A percentile compares a stretch with the other conserved stretches of the same genome.
phyloP scores from a whole-genome alignment of 2,113 vertebrate species.

The Notothenia rossii region DNA sequence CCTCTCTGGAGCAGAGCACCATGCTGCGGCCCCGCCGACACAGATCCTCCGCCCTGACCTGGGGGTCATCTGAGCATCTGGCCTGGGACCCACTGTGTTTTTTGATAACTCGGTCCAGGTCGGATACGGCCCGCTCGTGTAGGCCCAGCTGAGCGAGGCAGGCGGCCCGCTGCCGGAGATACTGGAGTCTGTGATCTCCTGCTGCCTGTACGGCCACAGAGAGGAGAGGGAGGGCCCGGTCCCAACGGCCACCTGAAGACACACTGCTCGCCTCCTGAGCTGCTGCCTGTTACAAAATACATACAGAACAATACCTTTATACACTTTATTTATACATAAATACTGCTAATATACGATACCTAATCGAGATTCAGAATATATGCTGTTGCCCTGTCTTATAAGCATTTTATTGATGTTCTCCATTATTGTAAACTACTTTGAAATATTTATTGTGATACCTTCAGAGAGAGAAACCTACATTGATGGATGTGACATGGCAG shows the following conservation, averaged over 20 bases:
- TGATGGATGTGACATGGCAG: background rate
- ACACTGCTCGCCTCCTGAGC: constrained; percentile 85
- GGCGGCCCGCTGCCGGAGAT: constrained; percentile 85
- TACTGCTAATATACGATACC: background rate
- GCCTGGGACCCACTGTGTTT: constrained; percentile 42
- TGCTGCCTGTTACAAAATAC: constrained; percentile 79
- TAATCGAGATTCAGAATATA: background rate
- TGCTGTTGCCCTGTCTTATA: background rate
- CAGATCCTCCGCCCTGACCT: constrained; percentile 81
- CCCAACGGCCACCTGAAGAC: constrained; percentile 68
- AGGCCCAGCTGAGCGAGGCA: constrained; percentile 85
- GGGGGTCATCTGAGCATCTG: constrained; percentile 49
- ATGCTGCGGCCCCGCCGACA: constrained; percentile 87
- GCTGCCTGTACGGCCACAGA: constrained; percentile 84
- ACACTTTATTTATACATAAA: background rate
- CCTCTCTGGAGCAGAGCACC: constrained; percentile 80
- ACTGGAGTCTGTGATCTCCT: constrained; percentile 59
- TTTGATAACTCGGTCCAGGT: constrained; percentile 87
- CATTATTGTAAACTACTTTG: background rate
- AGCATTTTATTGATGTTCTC: background rate
- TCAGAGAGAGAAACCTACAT: background rate
- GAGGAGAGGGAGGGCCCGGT: constrained; percentile 85
- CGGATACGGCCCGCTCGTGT: constrained; percentile 81
- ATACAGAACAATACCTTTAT: constrained; percentile 4
- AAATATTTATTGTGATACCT: background rate